Evolutionary conservation across 2,888 invertebrate species (phyloP).

Genomic region (Andrena fulva): DNA sequence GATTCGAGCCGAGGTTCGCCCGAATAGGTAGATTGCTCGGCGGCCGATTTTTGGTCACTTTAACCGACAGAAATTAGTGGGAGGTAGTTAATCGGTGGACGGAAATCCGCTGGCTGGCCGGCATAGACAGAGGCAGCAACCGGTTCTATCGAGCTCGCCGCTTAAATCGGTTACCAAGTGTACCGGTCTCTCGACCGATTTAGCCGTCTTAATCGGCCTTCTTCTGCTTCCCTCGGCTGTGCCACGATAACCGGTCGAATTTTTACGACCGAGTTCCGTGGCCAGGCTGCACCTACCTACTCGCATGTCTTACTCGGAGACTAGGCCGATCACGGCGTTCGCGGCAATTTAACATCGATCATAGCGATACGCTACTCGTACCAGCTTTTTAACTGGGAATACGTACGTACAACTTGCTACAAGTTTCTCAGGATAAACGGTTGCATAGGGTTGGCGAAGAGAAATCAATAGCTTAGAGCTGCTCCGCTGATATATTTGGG

Average conservation of each 20-base stretch:
- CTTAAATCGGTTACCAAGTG: slow-evolving; percentile 38
- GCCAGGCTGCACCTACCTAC: not conserved
- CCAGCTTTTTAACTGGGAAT: no score
- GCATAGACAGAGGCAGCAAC: slow-evolving; percentile 36
- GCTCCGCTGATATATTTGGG: no score
- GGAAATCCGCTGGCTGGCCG: slow-evolving; percentile 30
- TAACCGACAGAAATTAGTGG: slow-evolving; percentile 37
- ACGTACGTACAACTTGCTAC: no score
- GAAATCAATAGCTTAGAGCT: no score
- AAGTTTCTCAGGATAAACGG: no score
- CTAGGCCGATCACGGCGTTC: not conserved
- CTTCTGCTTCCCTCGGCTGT: slow-evolving; percentile 8
- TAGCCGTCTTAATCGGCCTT: slow-evolving; percentile 32
- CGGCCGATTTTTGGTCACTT: not conserved
- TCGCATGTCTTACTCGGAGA: not conserved
- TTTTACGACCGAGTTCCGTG: slow-evolving; percentile 17
- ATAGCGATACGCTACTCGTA: not conserved
- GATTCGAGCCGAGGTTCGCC: not conserved
- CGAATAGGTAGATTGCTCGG: not conserved
- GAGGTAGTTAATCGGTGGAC: slow-evolving; percentile 18
- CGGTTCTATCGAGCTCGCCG: slow-evolving; percentile 47
- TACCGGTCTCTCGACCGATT: slow-evolving; percentile 33
- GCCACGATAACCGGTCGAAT: slow-evolving; percentile 11
- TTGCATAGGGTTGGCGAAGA: no score
- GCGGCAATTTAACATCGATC: not conserved